Percentiles rank a stretch among this genome's conserved stretches.
These are phyloP conservation scores for Poecile montanus DNA, from an alignment of 2,797 vertebrate genomes.

Conservation along the genomic window DNA sequence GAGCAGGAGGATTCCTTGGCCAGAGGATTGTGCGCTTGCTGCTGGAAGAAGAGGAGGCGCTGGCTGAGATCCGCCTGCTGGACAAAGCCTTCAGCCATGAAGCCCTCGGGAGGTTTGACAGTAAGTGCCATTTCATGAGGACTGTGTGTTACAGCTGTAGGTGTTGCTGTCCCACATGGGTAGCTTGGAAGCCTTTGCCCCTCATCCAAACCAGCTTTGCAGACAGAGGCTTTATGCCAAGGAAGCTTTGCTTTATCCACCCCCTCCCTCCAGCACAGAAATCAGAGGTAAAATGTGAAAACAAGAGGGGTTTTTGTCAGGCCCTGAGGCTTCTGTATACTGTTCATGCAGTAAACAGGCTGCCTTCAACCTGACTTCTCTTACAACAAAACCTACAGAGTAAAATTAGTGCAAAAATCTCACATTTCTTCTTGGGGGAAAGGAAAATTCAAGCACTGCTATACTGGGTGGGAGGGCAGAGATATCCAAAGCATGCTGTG, in stretches of 20 bases:
- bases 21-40: slow-evolving; percentile 83
- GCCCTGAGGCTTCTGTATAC: not conserved
- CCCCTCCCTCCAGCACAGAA: not conserved
- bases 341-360: not conserved
- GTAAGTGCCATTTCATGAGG: slow-evolving; percentile 56
- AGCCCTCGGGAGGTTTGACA: slow-evolving; percentile 54
- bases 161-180: not conserved
- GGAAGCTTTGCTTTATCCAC: not conserved
- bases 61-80: slow-evolving; percentile 85
- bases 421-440: not conserved
- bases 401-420: not conserved
- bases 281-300: not conserved
- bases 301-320: not conserved
- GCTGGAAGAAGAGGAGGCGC: slow-evolving; percentile 81
- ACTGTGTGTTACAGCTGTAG: rapidly evolving
- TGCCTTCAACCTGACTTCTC: not conserved
- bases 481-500: not conserved
- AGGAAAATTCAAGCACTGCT: not conserved
- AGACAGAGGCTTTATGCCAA: not conserved
- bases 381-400: not conserved
- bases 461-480: rapidly evolving
- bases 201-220: not conserved
- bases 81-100: slow-evolving; percentile 81
- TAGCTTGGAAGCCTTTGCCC: not conserved
- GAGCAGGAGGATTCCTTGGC: slow-evolving; percentile 91